These are phyloP conservation scores for Microtus ochrogaster DNA, from an alignment of 2,113 vertebrate genomes.

Conservation along the genomic window DNA sequence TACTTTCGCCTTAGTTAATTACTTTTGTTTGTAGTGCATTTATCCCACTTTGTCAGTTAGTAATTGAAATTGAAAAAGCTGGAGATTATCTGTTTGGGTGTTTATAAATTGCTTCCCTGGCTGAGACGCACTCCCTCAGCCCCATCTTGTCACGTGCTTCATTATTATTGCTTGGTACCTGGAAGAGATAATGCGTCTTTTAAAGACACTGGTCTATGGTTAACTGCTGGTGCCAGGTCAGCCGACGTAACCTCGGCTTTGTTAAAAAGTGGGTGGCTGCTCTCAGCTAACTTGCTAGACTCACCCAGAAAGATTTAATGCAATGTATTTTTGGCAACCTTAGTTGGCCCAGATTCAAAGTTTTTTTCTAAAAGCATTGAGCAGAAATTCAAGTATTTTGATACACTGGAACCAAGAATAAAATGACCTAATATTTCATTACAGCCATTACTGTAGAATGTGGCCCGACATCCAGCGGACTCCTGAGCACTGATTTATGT, in stretches of 20 bases:
- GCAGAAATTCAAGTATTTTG: slow-evolving; percentile 28
- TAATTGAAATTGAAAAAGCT: slow-evolving; percentile 65
- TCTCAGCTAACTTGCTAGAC: neutral
- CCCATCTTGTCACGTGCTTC: neutral
- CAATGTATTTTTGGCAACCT: neutral
- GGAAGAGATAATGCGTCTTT: slow-evolving; percentile 23
- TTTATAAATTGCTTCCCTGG: slow-evolving; percentile 13
- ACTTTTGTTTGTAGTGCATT: slow-evolving; percentile 69
- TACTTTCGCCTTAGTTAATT: slow-evolving; percentile 60
- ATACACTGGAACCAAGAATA: slow-evolving; percentile 24
- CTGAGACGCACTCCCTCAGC: slow-evolving; percentile 17
- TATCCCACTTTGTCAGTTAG: slow-evolving; percentile 64
- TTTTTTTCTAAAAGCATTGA: neutral
- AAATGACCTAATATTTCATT: slow-evolving; percentile 49
- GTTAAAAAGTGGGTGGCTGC: slow-evolving; percentile 1
- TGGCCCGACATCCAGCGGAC: neutral
- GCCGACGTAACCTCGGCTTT: neutral
- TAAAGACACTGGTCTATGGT: neutral
- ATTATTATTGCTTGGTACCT: neutral
- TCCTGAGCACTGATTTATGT: neutral
- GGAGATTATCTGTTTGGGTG: neutral
- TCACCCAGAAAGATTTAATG: neutral
- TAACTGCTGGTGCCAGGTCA: neutral
- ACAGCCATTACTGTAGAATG: slow-evolving; percentile 29
- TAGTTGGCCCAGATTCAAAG: slow-evolving; percentile 27